Evolutionary conservation across 2,797 vertebrate species (phyloP), one percentile per base, ranked within the genome.

Genomic region (Leucoraja ocellata): DNA sequence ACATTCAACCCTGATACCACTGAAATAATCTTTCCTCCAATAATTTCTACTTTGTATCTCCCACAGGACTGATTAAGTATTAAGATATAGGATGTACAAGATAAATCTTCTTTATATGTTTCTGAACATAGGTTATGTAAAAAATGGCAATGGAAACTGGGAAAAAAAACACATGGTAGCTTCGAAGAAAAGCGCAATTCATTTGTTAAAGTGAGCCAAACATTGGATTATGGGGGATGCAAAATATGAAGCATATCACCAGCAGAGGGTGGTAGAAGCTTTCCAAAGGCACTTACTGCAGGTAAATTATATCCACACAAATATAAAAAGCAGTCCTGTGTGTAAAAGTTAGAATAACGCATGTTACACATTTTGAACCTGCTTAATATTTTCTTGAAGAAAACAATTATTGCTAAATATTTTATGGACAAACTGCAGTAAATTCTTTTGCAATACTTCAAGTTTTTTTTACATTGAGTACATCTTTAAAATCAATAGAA

Each of bases 201-300:
- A 61, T 23, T 21, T 61, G 83, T 61, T 63, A 9, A 65, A 88
- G 54, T 63, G 83, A 14, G 68, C 16, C 25, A 63, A 86, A 54
- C 71, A 91, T 71, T 92, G 32, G 68, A 74, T 14, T 32, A 73
- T 25, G 25, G 21, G 21, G 5, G 9, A 21, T 14, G 9, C 90
- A 74, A 32, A 23, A 28, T 91, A 74, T 54, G 23, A 74, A 13
- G 5, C 2, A 54, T 36, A 91, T 18, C 32, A 76, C 90, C 90
- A 92, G 73, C 39, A 92, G 90, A 92, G 71, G 90, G 90, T 58
- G 14, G 36, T 76, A 92, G 36, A 92, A 92, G 90, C 25, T 71
- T 76, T 76, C 76, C 25, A 76, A 92, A 74, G 21, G 16, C 71
- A 21, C 21, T 21, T 21, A 74, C 23, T 25, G 23, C 21, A 25